Conservation (phyloP, 2,113 vertebrate genomes). For the Hippopotamus amphibius region DNA sequence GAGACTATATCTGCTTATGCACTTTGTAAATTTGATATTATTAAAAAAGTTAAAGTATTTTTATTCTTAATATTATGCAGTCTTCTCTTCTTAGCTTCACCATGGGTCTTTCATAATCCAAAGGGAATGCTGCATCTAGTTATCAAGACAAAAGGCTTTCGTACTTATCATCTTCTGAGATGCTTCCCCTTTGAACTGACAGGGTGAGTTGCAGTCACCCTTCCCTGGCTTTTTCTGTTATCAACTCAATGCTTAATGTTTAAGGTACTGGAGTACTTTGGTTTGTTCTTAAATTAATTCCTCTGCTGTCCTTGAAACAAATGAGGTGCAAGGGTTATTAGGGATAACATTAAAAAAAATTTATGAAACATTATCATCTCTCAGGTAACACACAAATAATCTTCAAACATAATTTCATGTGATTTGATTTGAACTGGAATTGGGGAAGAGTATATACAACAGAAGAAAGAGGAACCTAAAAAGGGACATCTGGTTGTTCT, state of each 20-base stretch:
- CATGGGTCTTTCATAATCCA: neutral
- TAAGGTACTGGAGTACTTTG: neutral
- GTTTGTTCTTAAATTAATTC: slow-evolving; percentile 56
- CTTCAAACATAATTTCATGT: slow-evolving; percentile 32
- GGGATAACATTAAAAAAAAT: slow-evolving; percentile 11
- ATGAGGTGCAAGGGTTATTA: slow-evolving; percentile 15
- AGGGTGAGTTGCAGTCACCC: neutral
- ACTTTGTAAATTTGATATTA: slow-evolving; percentile 26
- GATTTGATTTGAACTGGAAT: slow-evolving; percentile 55
- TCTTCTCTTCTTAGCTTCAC: neutral
- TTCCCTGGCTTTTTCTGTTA: slow-evolving; percentile 9
- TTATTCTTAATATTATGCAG: neutral
- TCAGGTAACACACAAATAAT: neutral
- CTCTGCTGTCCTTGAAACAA: slow-evolving; percentile 37
- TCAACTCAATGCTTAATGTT: neutral
- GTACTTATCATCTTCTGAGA: neutral
- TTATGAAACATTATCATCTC: neutral
- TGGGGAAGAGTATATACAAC: neutral
- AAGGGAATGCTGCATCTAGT: neutral
- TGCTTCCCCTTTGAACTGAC: neutral
- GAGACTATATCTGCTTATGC: neutral
- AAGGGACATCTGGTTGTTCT: neutral
- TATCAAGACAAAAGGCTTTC: neutral
- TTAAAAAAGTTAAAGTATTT: slow-evolving; percentile 25
- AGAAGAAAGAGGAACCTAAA: neutral